Evolutionary conservation across 2,797 vertebrate species (phyloP).

Genomic region (Ficedula albicollis): DNA sequence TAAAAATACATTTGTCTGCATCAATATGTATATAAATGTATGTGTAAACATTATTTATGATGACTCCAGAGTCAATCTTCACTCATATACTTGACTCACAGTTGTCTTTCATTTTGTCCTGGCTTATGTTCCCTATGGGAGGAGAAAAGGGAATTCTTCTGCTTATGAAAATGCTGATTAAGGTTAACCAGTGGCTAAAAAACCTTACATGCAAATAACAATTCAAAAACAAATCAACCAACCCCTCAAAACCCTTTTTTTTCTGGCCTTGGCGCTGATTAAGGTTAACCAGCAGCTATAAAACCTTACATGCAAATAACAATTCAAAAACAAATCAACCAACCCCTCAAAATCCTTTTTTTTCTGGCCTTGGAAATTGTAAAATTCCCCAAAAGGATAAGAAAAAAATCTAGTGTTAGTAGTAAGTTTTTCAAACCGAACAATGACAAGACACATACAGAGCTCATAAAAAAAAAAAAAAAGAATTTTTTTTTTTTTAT

Average conservation of each 20-base stretch:
- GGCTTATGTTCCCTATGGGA: neutral
- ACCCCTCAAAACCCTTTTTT: too few relatives aligned
- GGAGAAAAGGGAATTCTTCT: neutral
- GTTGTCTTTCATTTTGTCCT: neutral
- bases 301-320: neutral
- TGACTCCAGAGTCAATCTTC: neutral
- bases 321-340: neutral
- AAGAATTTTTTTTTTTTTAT: fast-evolving
- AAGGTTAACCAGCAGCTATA: neutral
- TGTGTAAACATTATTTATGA: neutral
- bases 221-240: too few relatives aligned
- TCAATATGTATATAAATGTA: neutral
- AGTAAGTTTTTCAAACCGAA: neutral
- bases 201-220: too few relatives aligned
- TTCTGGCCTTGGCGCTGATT: too few relatives aligned
- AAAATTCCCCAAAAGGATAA: neutral
- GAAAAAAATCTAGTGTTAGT: neutral
- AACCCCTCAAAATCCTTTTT: fast-evolving
- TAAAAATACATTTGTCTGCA: neutral
- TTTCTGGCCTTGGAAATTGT: neutral
- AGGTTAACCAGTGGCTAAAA: too few relatives aligned
- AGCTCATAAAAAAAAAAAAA: neutral
- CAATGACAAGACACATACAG: neutral
- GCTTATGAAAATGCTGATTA: neutral
- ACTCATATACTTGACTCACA: neutral